Conservation (phyloP, 2,888 invertebrate genomes). For the Hipparchia semele region DNA sequence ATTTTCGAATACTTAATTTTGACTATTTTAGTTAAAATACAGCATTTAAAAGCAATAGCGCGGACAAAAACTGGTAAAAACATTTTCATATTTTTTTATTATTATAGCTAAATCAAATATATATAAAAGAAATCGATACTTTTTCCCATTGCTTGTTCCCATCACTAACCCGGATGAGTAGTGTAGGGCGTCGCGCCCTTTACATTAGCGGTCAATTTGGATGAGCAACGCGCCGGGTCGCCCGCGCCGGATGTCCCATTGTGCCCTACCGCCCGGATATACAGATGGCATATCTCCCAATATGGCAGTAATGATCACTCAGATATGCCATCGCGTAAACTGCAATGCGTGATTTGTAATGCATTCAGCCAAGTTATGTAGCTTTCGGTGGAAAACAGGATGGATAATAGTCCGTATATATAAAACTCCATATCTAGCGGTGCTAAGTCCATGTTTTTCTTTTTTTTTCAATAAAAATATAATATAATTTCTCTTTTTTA, state of each 20-base stretch:
- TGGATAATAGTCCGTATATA: too few relatives aligned
- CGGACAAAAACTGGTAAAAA: too few relatives aligned
- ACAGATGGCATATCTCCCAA: slow-evolving; percentile 18
- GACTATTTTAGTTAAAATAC: too few relatives aligned
- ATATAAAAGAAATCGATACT: slow-evolving; percentile 28
- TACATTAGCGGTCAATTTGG: slow-evolving; percentile 59
- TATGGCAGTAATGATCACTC: not conserved
- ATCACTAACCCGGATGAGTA: slow-evolving; percentile 58
- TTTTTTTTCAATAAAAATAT: too few relatives aligned
- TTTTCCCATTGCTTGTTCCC: slow-evolving; percentile 22
- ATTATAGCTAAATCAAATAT: not conserved
- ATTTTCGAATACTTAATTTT: too few relatives aligned
- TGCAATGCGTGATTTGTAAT: not conserved
- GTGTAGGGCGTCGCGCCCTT: slow-evolving; percentile 63
- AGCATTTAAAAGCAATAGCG: too few relatives aligned
- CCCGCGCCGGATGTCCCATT: slow-evolving; percentile 61
- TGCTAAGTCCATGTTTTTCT: too few relatives aligned
- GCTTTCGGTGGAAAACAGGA: too few relatives aligned
- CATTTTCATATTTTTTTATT: too few relatives aligned
- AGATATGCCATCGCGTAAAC: not conserved
- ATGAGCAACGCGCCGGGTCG: slow-evolving; percentile 53
- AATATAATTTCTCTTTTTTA: too few relatives aligned
- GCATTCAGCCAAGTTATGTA: too few relatives aligned
- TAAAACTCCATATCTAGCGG: too few relatives aligned
- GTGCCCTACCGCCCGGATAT: slow-evolving; percentile 27